Evolutionary conservation across 2,888 invertebrate species (phyloP).

Genomic region (Eristalis intricaria): DNA sequence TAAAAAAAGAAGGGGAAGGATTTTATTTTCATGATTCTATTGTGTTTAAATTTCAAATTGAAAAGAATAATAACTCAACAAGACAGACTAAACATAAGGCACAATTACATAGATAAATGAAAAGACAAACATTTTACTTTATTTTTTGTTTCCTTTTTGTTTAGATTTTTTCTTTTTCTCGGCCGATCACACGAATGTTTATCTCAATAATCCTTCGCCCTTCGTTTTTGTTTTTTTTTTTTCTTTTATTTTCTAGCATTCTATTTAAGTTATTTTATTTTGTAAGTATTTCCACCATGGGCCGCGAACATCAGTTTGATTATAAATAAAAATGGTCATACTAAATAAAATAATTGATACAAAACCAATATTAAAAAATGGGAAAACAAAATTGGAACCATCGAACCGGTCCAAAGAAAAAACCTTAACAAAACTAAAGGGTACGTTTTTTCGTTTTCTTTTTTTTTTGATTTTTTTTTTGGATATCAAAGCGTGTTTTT

Average conservation of each 20-base stretch:
- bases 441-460: slow-evolving; percentile 28
- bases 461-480: not conserved
- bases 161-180: slow-evolving; percentile 82
- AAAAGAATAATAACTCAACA: slow-evolving; percentile 64
- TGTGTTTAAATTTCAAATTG: slow-evolving; percentile 52
- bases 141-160: slow-evolving; percentile 74
- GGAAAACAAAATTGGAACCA: slow-evolving; percentile 79
- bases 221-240: slow-evolving; percentile 65
- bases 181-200: slow-evolving; percentile 77
- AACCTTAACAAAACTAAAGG: slow-evolving; percentile 80
- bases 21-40: slow-evolving; percentile 71
- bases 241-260: slow-evolving; percentile 66
- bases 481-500: slow-evolving; percentile 13
- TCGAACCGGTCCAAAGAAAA: slow-evolving; percentile 82
- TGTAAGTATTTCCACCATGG: slow-evolving; percentile 70
- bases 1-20: slow-evolving; percentile 78
- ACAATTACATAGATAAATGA: slow-evolving; percentile 53
- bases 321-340: slow-evolving; percentile 23
- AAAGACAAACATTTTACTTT: slow-evolving; percentile 53
- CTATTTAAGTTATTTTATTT: slow-evolving; percentile 66
- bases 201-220: slow-evolving; percentile 79
- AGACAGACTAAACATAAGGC: slow-evolving; percentile 53
- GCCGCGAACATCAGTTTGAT: slow-evolving; percentile 27
- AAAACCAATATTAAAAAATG: slow-evolving; percentile 41
- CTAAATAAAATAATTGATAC: slow-evolving; percentile 19